phyloP scores from a whole-genome alignment of 2,797 vertebrate species.

The Peromyscus attwateri region DNA sequence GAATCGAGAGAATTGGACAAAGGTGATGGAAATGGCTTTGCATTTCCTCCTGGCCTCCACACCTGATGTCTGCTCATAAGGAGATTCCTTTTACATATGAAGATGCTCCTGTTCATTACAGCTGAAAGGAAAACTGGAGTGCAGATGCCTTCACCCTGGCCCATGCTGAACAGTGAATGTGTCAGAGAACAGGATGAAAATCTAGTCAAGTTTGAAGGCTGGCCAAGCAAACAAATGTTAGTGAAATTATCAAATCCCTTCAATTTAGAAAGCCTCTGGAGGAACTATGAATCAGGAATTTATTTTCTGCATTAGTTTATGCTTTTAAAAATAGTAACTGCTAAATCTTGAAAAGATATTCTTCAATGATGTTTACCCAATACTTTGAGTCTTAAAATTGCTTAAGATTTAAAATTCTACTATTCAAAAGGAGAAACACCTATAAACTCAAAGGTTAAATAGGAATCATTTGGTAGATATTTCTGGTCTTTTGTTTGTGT shows the following conservation, averaged over 20 bases:
- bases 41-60: neutral
- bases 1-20: neutral
- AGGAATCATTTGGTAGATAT: neutral
- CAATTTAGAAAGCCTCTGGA: neutral
- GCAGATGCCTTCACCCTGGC: neutral
- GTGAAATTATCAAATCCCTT: slow-evolving; percentile 36
- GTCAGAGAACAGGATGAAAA: neutral
- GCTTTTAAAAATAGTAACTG: slow-evolving; percentile 25
- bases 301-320: slow-evolving; percentile 41
- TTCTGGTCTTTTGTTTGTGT: neutral
- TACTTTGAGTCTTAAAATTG: slow-evolving; percentile 38
- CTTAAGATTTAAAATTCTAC: neutral
- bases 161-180: neutral
- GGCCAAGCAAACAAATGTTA: slow-evolving; percentile 40
- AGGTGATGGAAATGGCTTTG: neutral
- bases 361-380: slow-evolving; percentile 13
- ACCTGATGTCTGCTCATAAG: neutral
- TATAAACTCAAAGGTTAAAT: slow-evolving; percentile 33
- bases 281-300: slow-evolving; percentile 38
- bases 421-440: slow-evolving; percentile 42
- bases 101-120: neutral
- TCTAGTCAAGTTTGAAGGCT: neutral
- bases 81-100: neutral
- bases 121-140: neutral
- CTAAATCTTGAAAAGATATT: slow-evolving; percentile 40